phyloP scores from a whole-genome alignment of 2,113 vertebrate genomes.

The Leucosticte australis region DNA sequence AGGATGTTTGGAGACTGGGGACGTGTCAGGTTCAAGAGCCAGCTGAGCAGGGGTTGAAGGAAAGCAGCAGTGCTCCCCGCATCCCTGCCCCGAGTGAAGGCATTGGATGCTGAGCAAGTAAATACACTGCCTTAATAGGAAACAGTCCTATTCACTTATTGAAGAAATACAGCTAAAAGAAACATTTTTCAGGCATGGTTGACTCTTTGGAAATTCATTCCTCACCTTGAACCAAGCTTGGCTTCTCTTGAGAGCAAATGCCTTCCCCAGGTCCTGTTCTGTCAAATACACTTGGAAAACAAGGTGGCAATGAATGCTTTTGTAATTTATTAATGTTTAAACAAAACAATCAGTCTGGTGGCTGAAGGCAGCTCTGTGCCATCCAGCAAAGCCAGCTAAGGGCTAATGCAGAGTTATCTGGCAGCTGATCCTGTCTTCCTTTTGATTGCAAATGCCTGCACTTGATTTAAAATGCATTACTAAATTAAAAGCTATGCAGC shows the following conservation, averaged over 20 bases:
- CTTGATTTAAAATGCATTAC: neutral
- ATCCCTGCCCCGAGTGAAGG: neutral
- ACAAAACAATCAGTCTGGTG: neutral
- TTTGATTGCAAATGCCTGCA: neutral
- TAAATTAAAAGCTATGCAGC: conserved; percentile 16
- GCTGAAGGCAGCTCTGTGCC: neutral
- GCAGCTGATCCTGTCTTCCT: neutral
- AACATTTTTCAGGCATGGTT: neutral
- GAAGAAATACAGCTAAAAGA: neutral
- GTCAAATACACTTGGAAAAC: neutral
- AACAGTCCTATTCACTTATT: neutral
- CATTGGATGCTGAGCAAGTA: neutral
- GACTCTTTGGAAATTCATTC: neutral
- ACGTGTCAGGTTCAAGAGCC: neutral
- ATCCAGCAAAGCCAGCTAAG: neutral
- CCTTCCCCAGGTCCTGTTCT: neutral
- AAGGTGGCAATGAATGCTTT: neutral
- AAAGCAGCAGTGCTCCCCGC: neutral
- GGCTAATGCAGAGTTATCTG: neutral
- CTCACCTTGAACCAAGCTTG: neutral
- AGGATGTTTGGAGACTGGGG: neutral
- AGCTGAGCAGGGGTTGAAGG: neutral
- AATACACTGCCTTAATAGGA: neutral
- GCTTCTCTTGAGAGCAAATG: neutral
- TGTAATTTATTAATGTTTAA: neutral